These are phyloP conservation scores for Tenthredo livida DNA, from an alignment of 2,888 invertebrate species.

Conservation along the genomic window DNA sequence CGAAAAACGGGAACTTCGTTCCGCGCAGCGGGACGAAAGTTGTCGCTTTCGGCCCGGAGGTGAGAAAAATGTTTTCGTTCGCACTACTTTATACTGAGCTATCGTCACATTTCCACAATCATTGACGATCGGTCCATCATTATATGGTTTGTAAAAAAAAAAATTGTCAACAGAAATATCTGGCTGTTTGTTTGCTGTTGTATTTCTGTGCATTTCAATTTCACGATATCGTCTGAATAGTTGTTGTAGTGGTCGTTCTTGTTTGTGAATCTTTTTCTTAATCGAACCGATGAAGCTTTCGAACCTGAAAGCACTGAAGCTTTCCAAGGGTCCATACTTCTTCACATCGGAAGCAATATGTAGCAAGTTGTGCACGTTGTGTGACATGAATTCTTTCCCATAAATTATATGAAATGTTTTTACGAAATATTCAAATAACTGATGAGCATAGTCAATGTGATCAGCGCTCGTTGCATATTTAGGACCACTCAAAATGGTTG, in stretches of 20 bases:
- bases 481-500: slow-evolving; percentile 18
- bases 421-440: slow-evolving; percentile 61
- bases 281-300: slow-evolving; percentile 18
- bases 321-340: slow-evolving; percentile 53
- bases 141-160: slow-evolving; percentile 52
- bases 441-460: slow-evolving; percentile 59
- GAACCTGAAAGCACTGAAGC: slow-evolving; percentile 52
- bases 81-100: slow-evolving; percentile 13
- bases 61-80: background rate
- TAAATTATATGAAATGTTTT: slow-evolving; percentile 55
- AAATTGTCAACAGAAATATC: slow-evolving; percentile 46
- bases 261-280: background rate
- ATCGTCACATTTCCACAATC: background rate
- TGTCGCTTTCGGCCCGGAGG: too few relatives aligned
- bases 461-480: background rate
- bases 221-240: slow-evolving; percentile 15
- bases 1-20: too few relatives aligned
- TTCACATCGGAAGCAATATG: slow-evolving; percentile 54
- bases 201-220: background rate
- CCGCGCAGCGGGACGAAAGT: too few relatives aligned
- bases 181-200: background rate
- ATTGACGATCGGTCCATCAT: background rate
- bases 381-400: slow-evolving; percentile 45
- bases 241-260: slow-evolving; percentile 14
- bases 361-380: slow-evolving; percentile 52